Evolutionary conservation across 2,888 invertebrate genomes (phyloP).

Genomic region (Cryptocephalus moraei): DNA sequence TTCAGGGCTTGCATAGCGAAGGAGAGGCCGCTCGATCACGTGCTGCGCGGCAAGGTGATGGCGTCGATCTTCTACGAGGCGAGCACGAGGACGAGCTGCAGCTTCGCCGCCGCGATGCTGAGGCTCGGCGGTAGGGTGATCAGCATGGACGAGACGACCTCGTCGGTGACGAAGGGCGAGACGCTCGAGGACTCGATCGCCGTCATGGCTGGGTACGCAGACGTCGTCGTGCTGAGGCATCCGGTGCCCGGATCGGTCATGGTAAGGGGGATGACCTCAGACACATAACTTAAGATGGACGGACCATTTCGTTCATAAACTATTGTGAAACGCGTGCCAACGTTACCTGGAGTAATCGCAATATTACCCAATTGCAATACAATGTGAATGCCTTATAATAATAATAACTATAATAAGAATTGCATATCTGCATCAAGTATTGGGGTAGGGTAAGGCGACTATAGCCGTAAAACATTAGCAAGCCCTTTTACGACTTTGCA

Average conservation of each 20-base stretch:
- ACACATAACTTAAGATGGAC: too few species aligned
- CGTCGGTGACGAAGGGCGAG: constrained; percentile 96
- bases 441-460: too few species aligned
- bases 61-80: constrained; percentile 96
- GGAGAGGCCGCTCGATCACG: constrained; percentile 73
- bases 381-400: too few species aligned
- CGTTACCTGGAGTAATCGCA: too few species aligned
- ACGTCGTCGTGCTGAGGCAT: constrained; percentile 89
- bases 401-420: too few species aligned
- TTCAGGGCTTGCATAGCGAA: constrained; percentile 74
- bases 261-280: too few species aligned
- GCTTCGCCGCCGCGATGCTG: constrained; percentile 95
- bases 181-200: constrained; percentile 80
- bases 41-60: constrained; percentile 85
- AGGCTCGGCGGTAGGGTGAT: constrained; percentile 89
- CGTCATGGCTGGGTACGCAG: constrained; percentile 86
- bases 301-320: too few species aligned
- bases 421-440: too few species aligned
- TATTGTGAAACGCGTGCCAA: too few species aligned
- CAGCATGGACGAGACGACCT: constrained; percentile 79
- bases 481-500: too few species aligned
- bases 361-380: too few species aligned
- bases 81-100: constrained; percentile 92
- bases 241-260: constrained; percentile 84
- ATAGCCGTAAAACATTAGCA: too few species aligned